Conservation (phyloP, 2,888 invertebrate genomes). For the Drosophila formosana region DNA sequence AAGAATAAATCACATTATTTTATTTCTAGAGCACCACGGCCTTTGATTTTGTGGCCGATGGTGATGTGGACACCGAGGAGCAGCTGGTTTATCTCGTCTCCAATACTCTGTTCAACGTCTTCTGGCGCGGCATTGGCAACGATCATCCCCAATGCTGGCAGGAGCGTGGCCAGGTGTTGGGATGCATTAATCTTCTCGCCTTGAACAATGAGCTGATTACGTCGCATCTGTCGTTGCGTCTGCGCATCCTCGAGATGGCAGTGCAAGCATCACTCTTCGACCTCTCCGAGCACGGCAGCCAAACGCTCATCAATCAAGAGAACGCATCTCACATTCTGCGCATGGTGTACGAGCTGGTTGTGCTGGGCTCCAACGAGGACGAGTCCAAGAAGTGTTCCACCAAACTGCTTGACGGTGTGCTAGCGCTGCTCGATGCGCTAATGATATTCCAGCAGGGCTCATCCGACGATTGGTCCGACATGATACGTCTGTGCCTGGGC, state of each 20-base stretch:
- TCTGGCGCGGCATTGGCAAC: constrained; percentile 88
- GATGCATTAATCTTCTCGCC: constrained; percentile 87
- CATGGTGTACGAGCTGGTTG: constrained; percentile 87
- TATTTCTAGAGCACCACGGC: constrained; percentile 53
- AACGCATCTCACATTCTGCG: constrained; percentile 87
- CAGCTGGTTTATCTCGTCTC: constrained; percentile 87
- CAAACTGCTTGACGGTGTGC: constrained; percentile 87
- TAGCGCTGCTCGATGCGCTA: constrained; percentile 86
- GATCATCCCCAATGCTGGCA: constrained; percentile 87
- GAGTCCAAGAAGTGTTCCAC: constrained; percentile 86
- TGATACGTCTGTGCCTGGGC: constrained; percentile 86
- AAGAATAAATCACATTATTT: not conserved
- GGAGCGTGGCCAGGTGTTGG: constrained; percentile 87
- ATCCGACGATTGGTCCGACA: constrained; percentile 87
- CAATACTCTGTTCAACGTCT: constrained; percentile 87
- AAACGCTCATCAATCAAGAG: constrained; percentile 85
- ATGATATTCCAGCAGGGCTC: constrained; percentile 87
- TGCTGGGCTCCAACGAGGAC: constrained; percentile 86
- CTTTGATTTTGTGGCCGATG: constrained; percentile 82
- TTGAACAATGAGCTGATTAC: constrained; percentile 87
- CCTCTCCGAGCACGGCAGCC: constrained; percentile 86
- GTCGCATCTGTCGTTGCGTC: constrained; percentile 86
- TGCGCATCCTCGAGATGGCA: constrained; percentile 87
- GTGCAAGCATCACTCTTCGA: constrained; percentile 87
- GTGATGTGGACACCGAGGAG: constrained; percentile 86